A percentile compares a stretch with the other conserved stretches of the same genome.
phyloP scores from a whole-genome alignment of 2,888 invertebrate genomes.

The Zaprionus obscuricornis region DNA sequence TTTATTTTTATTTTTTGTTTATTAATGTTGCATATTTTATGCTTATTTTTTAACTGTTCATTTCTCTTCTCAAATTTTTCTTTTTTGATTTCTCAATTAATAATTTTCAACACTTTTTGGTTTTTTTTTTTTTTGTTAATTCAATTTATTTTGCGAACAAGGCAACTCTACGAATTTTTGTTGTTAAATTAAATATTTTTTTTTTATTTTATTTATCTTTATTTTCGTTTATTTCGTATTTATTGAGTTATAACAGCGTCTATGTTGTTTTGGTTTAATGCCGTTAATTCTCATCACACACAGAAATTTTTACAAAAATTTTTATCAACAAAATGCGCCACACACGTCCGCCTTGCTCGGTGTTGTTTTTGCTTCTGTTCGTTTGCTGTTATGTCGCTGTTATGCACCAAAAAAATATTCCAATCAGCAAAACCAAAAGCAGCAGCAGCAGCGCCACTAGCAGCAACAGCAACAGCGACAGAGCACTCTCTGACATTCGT shows the following conservation, averaged over 20 bases:
- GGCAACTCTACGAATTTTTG: conserved; percentile 47
- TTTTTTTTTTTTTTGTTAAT: conserved; percentile 7
- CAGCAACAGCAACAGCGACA: conserved; percentile 30
- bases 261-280: conserved; percentile 15
- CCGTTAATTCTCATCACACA: conserved; percentile 36
- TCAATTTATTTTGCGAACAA: conserved; percentile 39
- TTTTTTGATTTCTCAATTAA: conserved; percentile 9
- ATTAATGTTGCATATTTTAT: conserved; percentile 46
- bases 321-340: conserved; percentile 49
- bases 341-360: conserved; percentile 60
- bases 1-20: conserved; percentile 14
- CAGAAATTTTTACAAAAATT: conserved; percentile 48
- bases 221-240: conserved; percentile 9
- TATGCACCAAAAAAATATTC: conserved; percentile 59
- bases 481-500: conserved; percentile 7
- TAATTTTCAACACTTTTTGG: conserved; percentile 39
- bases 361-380: conserved; percentile 59
- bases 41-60: conserved; percentile 29
- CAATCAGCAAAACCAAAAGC: conserved; percentile 41
- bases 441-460: conserved; percentile 13
- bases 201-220: conserved; percentile 9
- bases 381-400: conserved; percentile 49
- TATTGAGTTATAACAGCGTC: conserved; percentile 33
- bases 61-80: not conserved
- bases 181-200: not conserved